Evolutionary conservation across 2,797 vertebrate genomes (phyloP).

Genomic region (Tenualosa thibaudeaui): DNA sequence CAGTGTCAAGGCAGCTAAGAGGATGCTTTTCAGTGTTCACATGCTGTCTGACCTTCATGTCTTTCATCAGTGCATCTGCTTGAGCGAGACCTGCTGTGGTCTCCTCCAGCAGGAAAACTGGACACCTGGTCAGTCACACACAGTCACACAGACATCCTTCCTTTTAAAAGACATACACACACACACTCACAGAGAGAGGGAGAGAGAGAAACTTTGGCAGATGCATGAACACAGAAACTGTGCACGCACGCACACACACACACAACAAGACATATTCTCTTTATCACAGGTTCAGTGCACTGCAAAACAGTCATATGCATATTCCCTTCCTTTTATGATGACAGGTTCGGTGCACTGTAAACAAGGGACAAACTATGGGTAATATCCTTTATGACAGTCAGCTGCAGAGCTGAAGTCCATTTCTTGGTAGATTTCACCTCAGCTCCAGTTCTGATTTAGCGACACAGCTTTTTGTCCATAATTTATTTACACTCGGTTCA

Average conservation of each 20-base stretch:
- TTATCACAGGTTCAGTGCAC: too few species aligned
- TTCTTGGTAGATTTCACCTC: neutral
- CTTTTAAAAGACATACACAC: neutral
- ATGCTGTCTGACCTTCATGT: conserved; percentile 2
- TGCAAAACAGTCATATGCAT: neutral
- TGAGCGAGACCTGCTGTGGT: neutral
- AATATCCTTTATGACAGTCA: neutral
- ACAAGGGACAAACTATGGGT: neutral
- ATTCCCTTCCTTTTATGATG: neutral
- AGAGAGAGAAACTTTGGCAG: too few species aligned
- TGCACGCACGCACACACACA: neutral
- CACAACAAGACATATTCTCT: neutral
- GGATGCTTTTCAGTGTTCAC: neutral
- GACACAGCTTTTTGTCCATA: neutral
- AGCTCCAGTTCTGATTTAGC: neutral
- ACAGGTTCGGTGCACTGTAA: neutral
- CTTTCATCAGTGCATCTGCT: neutral
- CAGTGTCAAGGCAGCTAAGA: neutral
- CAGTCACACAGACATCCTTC: neutral
- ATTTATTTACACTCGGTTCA: neutral
- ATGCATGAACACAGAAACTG: too few species aligned
- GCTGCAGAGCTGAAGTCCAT: neutral
- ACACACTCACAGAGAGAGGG: too few species aligned
- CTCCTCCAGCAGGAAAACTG: neutral
- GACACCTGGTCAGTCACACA: neutral